Evolutionary conservation across 2,888 invertebrate genomes (phyloP), one percentile per base, ranked within the genome.

Genomic region (Lasioglossum morio): DNA sequence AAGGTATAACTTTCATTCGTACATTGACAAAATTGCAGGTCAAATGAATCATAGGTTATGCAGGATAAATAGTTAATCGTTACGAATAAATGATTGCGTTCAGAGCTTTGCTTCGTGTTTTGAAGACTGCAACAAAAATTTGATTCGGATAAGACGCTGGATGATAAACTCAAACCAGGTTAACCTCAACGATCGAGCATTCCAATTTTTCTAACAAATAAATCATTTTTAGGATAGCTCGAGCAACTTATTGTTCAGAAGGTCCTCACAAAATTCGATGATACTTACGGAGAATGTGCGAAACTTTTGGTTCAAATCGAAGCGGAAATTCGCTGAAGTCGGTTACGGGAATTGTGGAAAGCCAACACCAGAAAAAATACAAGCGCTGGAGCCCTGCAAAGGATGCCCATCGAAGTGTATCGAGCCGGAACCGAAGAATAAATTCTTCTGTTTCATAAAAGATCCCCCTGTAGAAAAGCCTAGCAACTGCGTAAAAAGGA

Each of bases 381-480:
- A 66, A 8, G 19, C 8, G 5, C 8, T 34, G 8, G 79, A 82
- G 27, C 86, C 72, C 0, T 82, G 77, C 72, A 77, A 30, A 8
- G 53, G 70, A 10, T 69, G 74, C 8, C 57, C 77, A 0, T 86
- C 86, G 0, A 82, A 77, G 48, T 87, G 86, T 60, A 40, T 80
- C 7, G 77, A 81, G 2, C 37, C 14, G 27, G 60, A 27, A 53
- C 27, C 34, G n/a, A 79, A n/a, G 14, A 27, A 0, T 0, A 40
- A 12, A 0, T 57, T 72, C 1, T 46, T 57, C 2, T 30, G 12
- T 5, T 72, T 46, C 5, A 72, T 8, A n/a, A 73, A 34, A 8
- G 2, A 23, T 2, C 23, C 63, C 1, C 19, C 16, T 5, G 12
- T 57, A n/a, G 30, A 57, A 12, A 81, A 76, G 27, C 76, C 76